A percentile compares a stretch with the other conserved stretches of the same genome.
Conservation (phyloP, 1,140 invertebrate genomes). For the Papilio aristodemus region DNA sequence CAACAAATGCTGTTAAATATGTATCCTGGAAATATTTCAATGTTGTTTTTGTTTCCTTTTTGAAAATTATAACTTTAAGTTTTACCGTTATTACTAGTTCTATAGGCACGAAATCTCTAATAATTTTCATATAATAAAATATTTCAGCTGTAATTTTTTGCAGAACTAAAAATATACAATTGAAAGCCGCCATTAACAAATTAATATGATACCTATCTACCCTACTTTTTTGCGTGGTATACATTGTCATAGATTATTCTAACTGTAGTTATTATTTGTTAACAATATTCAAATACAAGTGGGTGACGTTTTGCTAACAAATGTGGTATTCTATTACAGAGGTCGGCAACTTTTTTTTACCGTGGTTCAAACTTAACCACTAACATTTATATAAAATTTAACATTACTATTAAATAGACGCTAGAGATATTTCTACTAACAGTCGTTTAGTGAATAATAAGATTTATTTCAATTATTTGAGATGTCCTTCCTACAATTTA, state of each 20-base stretch:
- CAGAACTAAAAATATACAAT: not conserved
- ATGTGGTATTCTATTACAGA: not conserved
- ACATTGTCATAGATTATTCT: not conserved
- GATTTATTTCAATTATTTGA: too few species aligned
- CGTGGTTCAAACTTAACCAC: too few species aligned
- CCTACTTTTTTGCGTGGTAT: too few species aligned
- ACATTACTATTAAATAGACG: too few species aligned
- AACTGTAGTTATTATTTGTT: not conserved
- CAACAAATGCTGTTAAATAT: not conserved
- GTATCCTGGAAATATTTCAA: not conserved
- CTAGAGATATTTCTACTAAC: too few species aligned
- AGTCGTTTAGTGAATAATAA: too few species aligned
- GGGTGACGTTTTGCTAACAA: not conserved
- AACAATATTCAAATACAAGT: not conserved
- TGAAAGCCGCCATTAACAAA: not conserved
- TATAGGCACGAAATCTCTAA: not conserved
- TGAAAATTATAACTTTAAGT: constrained; percentile 11
- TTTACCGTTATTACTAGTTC: constrained; percentile 17
- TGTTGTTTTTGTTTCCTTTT: constrained; percentile 5
- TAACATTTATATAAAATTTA: too few species aligned
- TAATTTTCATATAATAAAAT: not conserved
- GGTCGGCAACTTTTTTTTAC: too few species aligned
- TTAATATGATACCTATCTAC: too few species aligned
- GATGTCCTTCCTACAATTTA: too few species aligned
- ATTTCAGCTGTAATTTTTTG: not conserved